phyloP scores from a whole-genome alignment of 2,888 invertebrate genomes.

The Yponomeuta sedellus region DNA sequence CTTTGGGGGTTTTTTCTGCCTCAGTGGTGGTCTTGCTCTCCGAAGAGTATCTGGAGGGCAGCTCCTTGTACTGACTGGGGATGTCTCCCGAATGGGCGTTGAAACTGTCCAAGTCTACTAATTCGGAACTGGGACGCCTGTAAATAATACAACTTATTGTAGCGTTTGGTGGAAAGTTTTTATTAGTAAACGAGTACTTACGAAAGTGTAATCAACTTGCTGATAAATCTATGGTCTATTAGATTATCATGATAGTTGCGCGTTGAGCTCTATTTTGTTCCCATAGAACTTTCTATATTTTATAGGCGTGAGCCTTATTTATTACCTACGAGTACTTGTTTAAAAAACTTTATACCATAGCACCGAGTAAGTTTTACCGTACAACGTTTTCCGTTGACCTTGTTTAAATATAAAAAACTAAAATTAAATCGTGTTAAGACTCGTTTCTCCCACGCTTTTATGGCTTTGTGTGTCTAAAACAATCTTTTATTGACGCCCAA shows the following conservation, averaged over 20 bases:
- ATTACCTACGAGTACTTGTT: no score
- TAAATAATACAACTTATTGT: constrained; percentile 24
- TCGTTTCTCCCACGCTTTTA: no score
- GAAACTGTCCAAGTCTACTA: constrained; percentile 89
- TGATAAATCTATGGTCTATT: neutral
- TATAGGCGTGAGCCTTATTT: no score
- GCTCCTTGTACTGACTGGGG: constrained; percentile 64
- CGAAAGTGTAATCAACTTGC: neutral
- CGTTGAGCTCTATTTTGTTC: neutral
- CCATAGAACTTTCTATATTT: neutral
- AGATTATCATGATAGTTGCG: neutral
- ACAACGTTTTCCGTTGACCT: no score
- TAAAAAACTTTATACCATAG: no score
- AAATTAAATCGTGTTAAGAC: no score
- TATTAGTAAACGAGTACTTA: neutral
- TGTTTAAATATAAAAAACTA: no score
- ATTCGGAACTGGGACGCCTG: constrained; percentile 85
- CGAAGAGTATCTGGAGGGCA: constrained; percentile 59
- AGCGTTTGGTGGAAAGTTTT: neutral
- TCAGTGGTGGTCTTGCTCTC: constrained; percentile 74
- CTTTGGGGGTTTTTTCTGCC: constrained; percentile 65
- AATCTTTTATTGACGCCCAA: no score
- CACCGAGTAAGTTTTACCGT: no score
- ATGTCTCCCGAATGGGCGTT: constrained; percentile 81
- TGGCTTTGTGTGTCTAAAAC: no score